Evolutionary conservation across 1,140 invertebrate species (phyloP), one percentile per base, ranked within the genome.

Genomic region (Chymomyza costata): DNA sequence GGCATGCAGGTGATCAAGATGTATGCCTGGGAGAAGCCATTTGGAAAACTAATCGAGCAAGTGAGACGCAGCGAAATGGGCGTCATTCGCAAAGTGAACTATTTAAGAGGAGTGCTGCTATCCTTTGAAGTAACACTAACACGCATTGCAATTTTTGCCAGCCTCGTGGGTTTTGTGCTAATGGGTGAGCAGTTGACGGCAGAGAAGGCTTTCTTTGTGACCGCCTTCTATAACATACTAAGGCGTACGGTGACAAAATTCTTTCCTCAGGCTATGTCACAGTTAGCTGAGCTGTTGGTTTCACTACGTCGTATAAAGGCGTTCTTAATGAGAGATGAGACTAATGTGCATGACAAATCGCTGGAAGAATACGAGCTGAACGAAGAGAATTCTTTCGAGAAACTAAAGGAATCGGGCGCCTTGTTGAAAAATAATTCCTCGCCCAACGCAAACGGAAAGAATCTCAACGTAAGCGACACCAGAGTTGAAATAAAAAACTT

Each of bases 1-100:
- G 95, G 94, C 0, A 94, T 97, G 56, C 91, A 95, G 86, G 35
- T 81, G 39, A 80, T 97, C 10, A 97, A 96, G 87, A 95, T 96
- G 94, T 95, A 95, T 60, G 91, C 92, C 1, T 95, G 94, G 94
- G 94, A 95, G 81, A 88, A 89, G 58, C 90, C 92, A 0, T 95
- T 95, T 65, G 88, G 89, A 19, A 87, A 87, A 34, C 86, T 94
- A 1, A 87, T 92, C 0, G 86, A 88, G 16, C 64, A 85, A 6
- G 86, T 88, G 2, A 82, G 91, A 61, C 87, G 81, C 65, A 86
- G 80, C 38, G 86, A 88, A 63, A 87, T 91, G 28, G 84, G 82
- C 39, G 86, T 87, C 35, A 90, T 93, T 18, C 87, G 88, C 54
- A 87, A 88, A 64, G 88, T 91, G 7, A 90, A 91, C 3, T 91